Evolutionary conservation across 2,888 invertebrate genomes (phyloP).

Genomic region (Abrostola triplasia): DNA sequence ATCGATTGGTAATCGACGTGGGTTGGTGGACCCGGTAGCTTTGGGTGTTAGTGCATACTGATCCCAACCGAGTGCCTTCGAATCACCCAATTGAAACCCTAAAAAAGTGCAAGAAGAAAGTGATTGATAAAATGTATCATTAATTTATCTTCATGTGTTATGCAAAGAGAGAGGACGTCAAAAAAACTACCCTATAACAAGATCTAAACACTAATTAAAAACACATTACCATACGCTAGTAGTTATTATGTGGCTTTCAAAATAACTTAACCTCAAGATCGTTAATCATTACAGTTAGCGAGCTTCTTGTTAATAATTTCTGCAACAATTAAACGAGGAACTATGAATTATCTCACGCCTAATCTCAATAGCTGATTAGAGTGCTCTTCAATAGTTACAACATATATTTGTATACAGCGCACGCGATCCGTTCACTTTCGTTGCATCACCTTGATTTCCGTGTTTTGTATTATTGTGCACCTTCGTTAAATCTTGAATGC

Average conservation of each 20-base stretch:
- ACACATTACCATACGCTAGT: background rate
- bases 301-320: conserved; percentile 3
- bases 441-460: conserved; percentile 71
- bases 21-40: too few relatives aligned
- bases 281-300: conserved; percentile 2
- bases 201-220: too few relatives aligned
- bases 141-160: too few relatives aligned
- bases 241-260: background rate
- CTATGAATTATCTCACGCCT: conserved; percentile 46
- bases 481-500: conserved; percentile 62
- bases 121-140: too few relatives aligned
- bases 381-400: conserved; percentile 35
- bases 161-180: too few relatives aligned
- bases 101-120: too few relatives aligned
- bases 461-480: conserved; percentile 61
- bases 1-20: too few relatives aligned
- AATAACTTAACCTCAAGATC: background rate
- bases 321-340: conserved; percentile 28
- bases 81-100: too few relatives aligned
- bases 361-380: conserved; percentile 40
- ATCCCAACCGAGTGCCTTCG: too few relatives aligned
- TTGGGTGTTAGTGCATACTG: too few relatives aligned
- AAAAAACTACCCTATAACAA: too few relatives aligned
- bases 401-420: conserved; percentile 57
- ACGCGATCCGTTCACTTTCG: conserved; percentile 74